phyloP scores from a whole-genome alignment of 2,888 invertebrate genomes.

The Mayetiola destructor region DNA sequence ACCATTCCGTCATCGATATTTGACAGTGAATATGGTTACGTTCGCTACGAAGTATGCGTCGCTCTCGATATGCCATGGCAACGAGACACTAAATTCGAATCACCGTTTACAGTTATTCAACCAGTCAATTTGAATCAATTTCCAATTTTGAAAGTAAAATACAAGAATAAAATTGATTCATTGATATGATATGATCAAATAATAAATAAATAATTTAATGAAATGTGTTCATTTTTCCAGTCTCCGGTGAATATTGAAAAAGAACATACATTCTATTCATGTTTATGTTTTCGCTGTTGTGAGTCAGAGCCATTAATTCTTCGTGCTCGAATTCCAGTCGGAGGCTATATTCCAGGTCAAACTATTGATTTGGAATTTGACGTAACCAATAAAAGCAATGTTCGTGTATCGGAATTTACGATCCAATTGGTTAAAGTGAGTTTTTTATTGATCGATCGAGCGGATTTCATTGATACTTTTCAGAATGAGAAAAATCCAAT shows the following conservation, averaged over 20 bases:
- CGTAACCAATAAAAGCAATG: background rate
- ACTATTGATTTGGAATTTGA: background rate
- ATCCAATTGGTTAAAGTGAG: background rate
- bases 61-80: background rate
- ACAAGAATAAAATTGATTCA: background rate
- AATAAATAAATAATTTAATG: no score
- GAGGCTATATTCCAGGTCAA: background rate
- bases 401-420: background rate
- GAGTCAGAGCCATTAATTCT: background rate
- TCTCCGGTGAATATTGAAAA: background rate
- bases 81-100: background rate
- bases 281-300: background rate
- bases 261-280: background rate
- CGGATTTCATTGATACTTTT: no score
- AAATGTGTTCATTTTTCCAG: background rate
- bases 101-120: slow-evolving; percentile 8
- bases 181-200: no score
- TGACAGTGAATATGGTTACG: slow-evolving; percentile 5
- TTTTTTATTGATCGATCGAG: no score
- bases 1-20: background rate
- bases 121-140: background rate
- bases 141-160: background rate
- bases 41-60: background rate
- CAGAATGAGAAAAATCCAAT: no score
- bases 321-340: background rate